These are phyloP conservation scores for Galerucella nymphaeae DNA, from an alignment of 2,888 invertebrate genomes.

Conservation along the genomic window DNA sequence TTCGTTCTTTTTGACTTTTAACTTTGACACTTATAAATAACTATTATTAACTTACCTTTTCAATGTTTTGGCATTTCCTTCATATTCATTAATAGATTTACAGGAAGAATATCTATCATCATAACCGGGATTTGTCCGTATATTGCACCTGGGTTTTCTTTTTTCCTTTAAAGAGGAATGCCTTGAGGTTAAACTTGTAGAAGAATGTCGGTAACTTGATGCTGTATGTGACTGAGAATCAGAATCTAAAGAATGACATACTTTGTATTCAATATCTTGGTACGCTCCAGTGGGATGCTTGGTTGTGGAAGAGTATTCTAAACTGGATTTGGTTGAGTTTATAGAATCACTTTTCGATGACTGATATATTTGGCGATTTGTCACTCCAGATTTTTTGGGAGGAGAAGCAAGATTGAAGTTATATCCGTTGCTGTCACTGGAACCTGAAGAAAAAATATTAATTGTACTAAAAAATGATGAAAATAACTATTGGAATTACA, in stretches of 20 bases:
- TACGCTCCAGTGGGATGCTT: conserved; percentile 61
- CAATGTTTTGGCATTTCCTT: conserved; percentile 62
- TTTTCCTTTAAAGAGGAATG: conserved; percentile 62
- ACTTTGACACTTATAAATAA: too few species aligned
- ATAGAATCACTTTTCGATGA: conserved; percentile 60
- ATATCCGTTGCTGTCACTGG: conserved; percentile 56
- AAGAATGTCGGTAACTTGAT: conserved; percentile 52
- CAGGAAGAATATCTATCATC: conserved; percentile 62
- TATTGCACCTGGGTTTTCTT: conserved; percentile 63
- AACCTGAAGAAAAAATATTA: conserved; percentile 33
- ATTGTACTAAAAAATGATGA: not conserved
- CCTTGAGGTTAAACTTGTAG: conserved; percentile 51
- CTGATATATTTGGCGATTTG: conserved; percentile 58
- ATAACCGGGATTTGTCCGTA: conserved; percentile 73
- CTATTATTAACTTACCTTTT: conserved; percentile 39
- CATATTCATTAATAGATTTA: conserved; percentile 63
- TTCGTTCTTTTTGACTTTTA: too few species aligned
- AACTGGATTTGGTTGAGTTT: conserved; percentile 59
- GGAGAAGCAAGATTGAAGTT: conserved; percentile 60
- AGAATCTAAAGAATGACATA: conserved; percentile 61
- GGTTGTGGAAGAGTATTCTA: conserved; percentile 61
- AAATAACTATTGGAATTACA: not conserved
- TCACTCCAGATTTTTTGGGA: conserved; percentile 53
- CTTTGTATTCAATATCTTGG: conserved; percentile 63
- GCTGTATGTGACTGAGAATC: conserved; percentile 55